Evolutionary conservation across 2,113 vertebrate genomes (phyloP).

Genomic region (Furnarius figulus): DNA sequence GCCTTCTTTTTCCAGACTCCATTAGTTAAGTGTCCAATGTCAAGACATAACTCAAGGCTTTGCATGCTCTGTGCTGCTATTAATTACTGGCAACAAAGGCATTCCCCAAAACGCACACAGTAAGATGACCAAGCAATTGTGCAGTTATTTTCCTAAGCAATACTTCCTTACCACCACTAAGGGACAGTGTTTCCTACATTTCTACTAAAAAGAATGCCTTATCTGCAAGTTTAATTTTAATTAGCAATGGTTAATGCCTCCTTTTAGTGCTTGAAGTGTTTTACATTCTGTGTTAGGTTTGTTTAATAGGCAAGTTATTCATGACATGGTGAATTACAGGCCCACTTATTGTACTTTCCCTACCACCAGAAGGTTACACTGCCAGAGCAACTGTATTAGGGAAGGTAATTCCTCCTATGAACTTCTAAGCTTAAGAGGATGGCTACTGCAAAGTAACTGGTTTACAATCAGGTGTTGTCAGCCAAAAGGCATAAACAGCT

Average conservation of each 20-base stretch:
- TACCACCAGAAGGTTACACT: neutral
- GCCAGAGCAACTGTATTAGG: neutral
- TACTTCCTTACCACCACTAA: conserved; percentile 2
- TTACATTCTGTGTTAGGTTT: neutral
- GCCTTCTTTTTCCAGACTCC: neutral
- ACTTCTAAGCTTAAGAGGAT: neutral
- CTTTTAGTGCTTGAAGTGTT: neutral
- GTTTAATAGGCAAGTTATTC: neutral
- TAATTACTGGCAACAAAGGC: neutral
- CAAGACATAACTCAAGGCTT: neutral
- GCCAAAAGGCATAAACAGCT: neutral
- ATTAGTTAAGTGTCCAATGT: neutral
- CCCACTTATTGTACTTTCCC: neutral
- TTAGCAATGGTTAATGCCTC: neutral
- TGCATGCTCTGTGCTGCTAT: neutral
- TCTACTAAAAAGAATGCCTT: neutral
- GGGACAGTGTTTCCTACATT: conserved; percentile 40
- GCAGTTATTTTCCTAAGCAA: neutral
- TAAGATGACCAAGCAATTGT: neutral
- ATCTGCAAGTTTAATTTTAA: neutral
- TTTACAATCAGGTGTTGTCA: neutral
- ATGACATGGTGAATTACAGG: neutral
- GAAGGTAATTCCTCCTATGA: neutral
- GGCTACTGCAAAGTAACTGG: neutral
- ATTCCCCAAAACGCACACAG: neutral